Conservation (phyloP, 1,140 invertebrate species). For the Microvelia longipes region DNA sequence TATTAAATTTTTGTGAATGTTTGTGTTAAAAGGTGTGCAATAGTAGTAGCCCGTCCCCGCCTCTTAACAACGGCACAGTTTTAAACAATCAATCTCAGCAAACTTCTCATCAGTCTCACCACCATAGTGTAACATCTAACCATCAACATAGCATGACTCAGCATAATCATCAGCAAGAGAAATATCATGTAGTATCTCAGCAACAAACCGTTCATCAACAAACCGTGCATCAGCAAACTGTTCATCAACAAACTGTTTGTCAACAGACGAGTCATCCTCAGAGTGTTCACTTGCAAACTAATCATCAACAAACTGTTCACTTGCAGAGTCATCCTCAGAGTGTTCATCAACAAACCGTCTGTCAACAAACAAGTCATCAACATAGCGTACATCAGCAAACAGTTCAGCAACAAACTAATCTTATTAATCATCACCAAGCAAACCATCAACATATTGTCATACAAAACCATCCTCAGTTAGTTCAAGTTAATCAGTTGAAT, state of each 20-base stretch:
- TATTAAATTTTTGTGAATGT: conserved; percentile 4
- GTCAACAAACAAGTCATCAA: neutral
- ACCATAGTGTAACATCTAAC: neutral
- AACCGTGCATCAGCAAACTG: neutral
- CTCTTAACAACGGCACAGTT: neutral
- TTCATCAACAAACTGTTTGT: neutral
- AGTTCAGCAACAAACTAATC: neutral
- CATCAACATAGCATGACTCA: neutral
- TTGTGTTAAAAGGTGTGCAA: neutral
- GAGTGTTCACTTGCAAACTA: too few relatives aligned
- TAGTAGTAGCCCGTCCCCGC: neutral
- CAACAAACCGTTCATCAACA: neutral
- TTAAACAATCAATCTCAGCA: neutral
- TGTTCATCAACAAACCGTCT: neutral
- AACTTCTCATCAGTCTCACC: neutral
- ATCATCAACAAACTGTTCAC: neutral
- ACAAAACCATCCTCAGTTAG: too few relatives aligned
- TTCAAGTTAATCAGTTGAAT: too few relatives aligned
- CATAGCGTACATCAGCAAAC: too few relatives aligned
- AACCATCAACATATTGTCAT: neutral
- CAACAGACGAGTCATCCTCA: too few relatives aligned
- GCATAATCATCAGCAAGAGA: neutral
- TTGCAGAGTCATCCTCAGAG: too few relatives aligned
- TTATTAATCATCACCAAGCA: neutral
- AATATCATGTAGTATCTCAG: neutral